Evolutionary conservation across 2,797 vertebrate species (phyloP).

Genomic region (Chrosomus eos): DNA sequence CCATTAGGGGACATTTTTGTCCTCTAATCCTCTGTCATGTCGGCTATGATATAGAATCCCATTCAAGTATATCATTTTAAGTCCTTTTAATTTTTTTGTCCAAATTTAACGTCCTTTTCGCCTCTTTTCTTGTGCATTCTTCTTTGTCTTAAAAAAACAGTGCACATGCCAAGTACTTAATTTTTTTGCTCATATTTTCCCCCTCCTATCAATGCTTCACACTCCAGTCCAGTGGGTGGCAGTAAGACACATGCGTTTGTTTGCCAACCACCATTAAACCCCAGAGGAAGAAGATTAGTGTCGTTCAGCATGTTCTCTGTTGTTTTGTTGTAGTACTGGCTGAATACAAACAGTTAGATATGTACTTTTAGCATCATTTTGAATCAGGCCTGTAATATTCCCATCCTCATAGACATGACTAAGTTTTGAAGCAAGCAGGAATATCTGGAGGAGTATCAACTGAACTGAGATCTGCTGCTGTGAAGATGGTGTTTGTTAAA

Average conservation of each 20-base stretch:
- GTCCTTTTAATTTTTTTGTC: no score
- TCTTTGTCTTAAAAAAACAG: no score
- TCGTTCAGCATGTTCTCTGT: neutral
- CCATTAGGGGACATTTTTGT: no score
- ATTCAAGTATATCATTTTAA: no score
- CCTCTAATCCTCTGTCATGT: no score
- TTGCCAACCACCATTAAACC: neutral
- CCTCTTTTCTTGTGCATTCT: no score
- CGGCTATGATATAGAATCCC: no score
- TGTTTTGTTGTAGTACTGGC: neutral
- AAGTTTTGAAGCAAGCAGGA: neutral
- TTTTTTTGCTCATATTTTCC: neutral
- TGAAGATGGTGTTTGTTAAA: slow-evolving; percentile 12
- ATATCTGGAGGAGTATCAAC: neutral
- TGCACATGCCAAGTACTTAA: no score
- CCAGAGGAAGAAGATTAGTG: neutral
- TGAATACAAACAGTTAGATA: neutral
- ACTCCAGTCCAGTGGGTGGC: slow-evolving; percentile 3
- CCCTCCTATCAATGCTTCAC: neutral
- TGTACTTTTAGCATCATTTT: neutral
- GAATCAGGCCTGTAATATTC: neutral
- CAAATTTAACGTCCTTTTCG: no score
- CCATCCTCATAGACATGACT: neutral
- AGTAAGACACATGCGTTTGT: neutral
- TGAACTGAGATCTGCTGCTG: slow-evolving; percentile 2